These are phyloP conservation scores for Adrianichthys oophorus DNA, from an alignment of 2,797 vertebrate species.

Conservation along the genomic window DNA sequence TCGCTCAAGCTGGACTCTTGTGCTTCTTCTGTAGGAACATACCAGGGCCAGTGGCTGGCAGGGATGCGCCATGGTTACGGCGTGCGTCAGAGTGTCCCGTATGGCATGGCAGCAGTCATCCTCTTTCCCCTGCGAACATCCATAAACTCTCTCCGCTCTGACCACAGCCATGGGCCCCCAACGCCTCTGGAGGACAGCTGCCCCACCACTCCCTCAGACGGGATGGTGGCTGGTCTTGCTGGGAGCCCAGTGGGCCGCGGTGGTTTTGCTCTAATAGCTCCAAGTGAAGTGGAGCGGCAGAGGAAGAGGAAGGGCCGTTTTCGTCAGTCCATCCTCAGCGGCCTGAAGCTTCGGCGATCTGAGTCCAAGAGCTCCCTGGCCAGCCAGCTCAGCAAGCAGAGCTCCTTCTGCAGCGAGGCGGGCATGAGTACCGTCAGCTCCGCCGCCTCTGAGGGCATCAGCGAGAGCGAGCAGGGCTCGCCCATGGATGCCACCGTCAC, in stretches of 20 bases:
- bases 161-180: conserved; percentile 90
- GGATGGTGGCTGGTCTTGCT: conserved; percentile 77
- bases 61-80: conserved; percentile 98
- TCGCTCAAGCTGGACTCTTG: no score
- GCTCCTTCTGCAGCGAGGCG: conserved; percentile 96
- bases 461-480: conserved; percentile 89
- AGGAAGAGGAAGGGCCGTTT: conserved; percentile 94
- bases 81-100: conserved; percentile 96
- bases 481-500: conserved; percentile 95
- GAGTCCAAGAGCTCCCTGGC: conserved; percentile 98
- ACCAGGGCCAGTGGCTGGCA: conserved; percentile 94
- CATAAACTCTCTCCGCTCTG: conserved; percentile 96
- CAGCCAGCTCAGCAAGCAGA: conserved; percentile 98
- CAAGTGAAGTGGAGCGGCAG: conserved; percentile 90
- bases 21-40: conserved; percentile 83
- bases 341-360: conserved; percentile 93
- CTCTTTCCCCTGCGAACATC: conserved; percentile 96
- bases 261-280: conserved; percentile 91
- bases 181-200: conserved; percentile 78
- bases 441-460: conserved; percentile 91
- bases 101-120: conserved; percentile 98
- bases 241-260: conserved; percentile 89
- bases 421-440: conserved; percentile 98
- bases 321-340: conserved; percentile 93
- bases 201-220: conserved; percentile 69